Base-by-base conservation (phyloP, 2,797 vertebrate genomes). In the Chanos chanos region DNA sequence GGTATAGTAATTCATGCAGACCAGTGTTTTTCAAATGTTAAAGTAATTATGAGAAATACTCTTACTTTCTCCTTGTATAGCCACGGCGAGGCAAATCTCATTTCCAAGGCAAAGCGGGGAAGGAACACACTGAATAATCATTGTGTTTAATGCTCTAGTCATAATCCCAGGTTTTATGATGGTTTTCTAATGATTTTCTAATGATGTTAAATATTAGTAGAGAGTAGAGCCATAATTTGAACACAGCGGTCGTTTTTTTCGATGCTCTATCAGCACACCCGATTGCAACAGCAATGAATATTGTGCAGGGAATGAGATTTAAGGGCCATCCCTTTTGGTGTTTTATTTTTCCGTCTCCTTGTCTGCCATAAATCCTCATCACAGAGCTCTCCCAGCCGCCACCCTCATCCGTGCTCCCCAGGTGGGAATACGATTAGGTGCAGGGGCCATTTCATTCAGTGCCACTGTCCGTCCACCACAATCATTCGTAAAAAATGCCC, bases 161-260 rank as follows among this genome's bases (percentile, higher is more conserved):
- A 89, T 89, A 91, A 89, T 89, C 88, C 83, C 85, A 86, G 86
- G 85, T 91, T 91, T 90, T 88, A 91, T 89, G 87, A 88, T 89
- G 89, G 87, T 87, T 90, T 90, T 90, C 86, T 91, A 90, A 89
- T 89, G 88, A 89, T 90, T 89, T 89, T 89, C 86, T 89, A 89
- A 90, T 90, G 88, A 90, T 86, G 87, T 90, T 90, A 91, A 90
- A 90, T 91, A 89, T 91, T 91, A 90, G 88, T 87, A 88, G 85
- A 88, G 86, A 87, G 86, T 82, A 86, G 79, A 84, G 85, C 82
- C 81, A 85, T 90, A 87, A 91, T 90, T 89, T 88, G 87, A 89
- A 88, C 84, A 81, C 84, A 86, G 83, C 77, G 21, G 84, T 81
- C 75, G 50, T 83, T 87, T 62, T 87, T 71, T 81, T 73, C 77